These are phyloP conservation scores for Clamator glandarius DNA, from an alignment of 2,797 vertebrate genomes.

Conservation along the genomic window DNA sequence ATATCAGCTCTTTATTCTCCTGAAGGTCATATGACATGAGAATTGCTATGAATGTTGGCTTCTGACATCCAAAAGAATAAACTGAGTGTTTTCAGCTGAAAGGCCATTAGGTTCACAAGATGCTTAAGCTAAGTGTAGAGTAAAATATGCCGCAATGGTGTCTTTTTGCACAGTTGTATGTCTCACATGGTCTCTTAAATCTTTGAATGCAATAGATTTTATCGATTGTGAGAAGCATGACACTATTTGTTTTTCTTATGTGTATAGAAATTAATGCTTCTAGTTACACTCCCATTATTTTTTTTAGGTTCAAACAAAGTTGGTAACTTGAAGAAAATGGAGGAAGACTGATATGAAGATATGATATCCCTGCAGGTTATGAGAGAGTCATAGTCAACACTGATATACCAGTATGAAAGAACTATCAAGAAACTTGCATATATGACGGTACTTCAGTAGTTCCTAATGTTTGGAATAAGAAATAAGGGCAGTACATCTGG, in stretches of 20 bases:
- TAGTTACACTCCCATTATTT: neutral
- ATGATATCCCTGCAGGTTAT: neutral
- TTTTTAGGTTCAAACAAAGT: neutral
- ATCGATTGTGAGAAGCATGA: neutral
- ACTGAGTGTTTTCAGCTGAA: conserved; percentile 14
- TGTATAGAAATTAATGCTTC: neutral
- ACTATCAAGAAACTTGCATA: neutral
- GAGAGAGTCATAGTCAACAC: neutral
- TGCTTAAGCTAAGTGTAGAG: neutral
- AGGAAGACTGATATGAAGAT: neutral
- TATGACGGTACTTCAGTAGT: neutral
- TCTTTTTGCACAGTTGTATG: neutral
- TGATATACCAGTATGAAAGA: neutral
- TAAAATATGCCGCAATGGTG: neutral
- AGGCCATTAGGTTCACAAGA: conserved; percentile 10
- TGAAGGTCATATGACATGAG: conserved; percentile 23
- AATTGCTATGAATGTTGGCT: conserved; percentile 5
- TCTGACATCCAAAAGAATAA: conserved; percentile 28
- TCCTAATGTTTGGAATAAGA: neutral
- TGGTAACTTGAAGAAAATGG: neutral
- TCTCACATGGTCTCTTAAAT: neutral
- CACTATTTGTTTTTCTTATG: neutral
- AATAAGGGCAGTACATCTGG: neutral
- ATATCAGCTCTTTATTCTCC: conserved; percentile 50
- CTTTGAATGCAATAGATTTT: neutral